Conservation (phyloP, 2,888 invertebrate species). For the Ernsta delagoae region DNA sequence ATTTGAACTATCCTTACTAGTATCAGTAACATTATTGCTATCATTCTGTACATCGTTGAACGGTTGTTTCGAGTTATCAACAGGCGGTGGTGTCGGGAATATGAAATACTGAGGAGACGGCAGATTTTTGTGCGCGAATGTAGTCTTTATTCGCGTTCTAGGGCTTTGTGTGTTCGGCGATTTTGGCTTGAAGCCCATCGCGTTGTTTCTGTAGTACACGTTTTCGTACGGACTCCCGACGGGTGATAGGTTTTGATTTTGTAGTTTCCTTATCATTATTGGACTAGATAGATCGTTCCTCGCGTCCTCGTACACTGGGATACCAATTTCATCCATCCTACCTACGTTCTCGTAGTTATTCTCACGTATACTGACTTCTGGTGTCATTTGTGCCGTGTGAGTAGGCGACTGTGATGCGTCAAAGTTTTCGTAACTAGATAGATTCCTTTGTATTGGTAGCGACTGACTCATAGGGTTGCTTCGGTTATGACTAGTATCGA, state of each 20-base stretch:
- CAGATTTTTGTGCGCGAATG: constrained; percentile 80
- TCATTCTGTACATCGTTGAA: constrained; percentile 50
- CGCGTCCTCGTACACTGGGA: constrained; percentile 70
- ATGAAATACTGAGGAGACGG: constrained; percentile 78
- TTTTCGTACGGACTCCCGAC: constrained; percentile 86
- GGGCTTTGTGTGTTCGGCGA: constrained; percentile 83
- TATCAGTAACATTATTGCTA: constrained; percentile 25
- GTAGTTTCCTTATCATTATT: constrained; percentile 68
- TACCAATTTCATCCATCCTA: constrained; percentile 78
- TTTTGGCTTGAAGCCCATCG: constrained; percentile 67
- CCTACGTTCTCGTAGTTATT: constrained; percentile 69
- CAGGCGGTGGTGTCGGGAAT: constrained; percentile 74
- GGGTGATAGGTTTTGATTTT: constrained; percentile 60
- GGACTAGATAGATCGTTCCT: constrained; percentile 73
- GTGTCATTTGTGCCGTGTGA: constrained; percentile 62
- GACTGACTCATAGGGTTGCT: constrained; percentile 62
- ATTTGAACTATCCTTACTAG: constrained; percentile 40
- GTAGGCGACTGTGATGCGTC: constrained; percentile 60
- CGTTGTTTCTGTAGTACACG: constrained; percentile 74
- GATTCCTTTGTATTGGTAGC: constrained; percentile 67
- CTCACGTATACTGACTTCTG: constrained; percentile 62
- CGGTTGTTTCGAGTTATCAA: constrained; percentile 59
- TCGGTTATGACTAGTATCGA: constrained; percentile 76
- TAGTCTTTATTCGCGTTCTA: constrained; percentile 86
- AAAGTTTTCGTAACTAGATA: constrained; percentile 85